phyloP scores from a whole-genome alignment of 2,113 vertebrate genomes.

The Pterocles gutturalis region DNA sequence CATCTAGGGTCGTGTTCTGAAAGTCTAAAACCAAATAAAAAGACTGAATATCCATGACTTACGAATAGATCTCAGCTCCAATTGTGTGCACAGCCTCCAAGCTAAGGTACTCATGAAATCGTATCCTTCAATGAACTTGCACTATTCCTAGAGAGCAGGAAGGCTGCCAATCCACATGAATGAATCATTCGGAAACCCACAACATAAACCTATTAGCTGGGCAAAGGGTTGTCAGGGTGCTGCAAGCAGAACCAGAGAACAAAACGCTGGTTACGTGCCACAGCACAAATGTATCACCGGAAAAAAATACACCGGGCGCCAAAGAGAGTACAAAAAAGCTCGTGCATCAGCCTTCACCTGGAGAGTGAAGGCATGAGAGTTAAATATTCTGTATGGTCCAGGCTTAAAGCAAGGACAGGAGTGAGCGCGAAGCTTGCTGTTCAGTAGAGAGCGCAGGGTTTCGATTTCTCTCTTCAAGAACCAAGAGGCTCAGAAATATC shows the following conservation, averaged over 20 bases:
- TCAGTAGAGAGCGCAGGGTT: neutral
- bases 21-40: neutral
- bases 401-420: neutral
- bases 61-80: neutral
- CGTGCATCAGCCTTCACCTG: neutral
- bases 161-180: slow-evolving; percentile 56
- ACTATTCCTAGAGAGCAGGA: slow-evolving; percentile 63
- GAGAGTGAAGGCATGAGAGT: neutral
- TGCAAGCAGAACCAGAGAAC: slow-evolving; percentile 3
- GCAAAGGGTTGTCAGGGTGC: slow-evolving; percentile 27
- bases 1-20: neutral
- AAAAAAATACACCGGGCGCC: neutral
- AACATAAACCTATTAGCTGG: slow-evolving; percentile 58
- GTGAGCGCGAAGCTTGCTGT: neutral
- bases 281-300: neutral
- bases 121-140: slow-evolving; percentile 21
- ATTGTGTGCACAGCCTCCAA: neutral
- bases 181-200: slow-evolving; percentile 62
- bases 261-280: slow-evolving; percentile 1
- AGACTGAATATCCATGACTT: neutral
- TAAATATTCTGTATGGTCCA: neutral
- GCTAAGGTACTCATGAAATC: neutral
- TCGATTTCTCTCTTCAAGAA: neutral
- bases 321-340: neutral
- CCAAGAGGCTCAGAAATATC: neutral